Base-by-base conservation (phyloP, 2,888 invertebrate species). In the Smittia sp. region DNA sequence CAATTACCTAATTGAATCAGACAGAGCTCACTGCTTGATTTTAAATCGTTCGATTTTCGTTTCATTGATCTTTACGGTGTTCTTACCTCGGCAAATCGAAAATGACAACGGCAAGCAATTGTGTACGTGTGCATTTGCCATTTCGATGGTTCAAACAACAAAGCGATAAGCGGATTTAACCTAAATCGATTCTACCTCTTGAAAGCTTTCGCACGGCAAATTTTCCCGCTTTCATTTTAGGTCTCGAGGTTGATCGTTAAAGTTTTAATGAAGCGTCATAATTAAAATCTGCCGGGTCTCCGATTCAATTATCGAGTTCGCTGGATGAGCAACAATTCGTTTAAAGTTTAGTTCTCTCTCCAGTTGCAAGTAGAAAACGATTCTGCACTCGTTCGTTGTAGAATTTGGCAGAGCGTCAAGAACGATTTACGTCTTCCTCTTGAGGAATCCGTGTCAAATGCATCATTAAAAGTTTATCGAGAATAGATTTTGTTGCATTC, bases 331-430 rank as follows among this genome's bases (percentile, higher is more conserved):
- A 52, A 52, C 52, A 52, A 52, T 52, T 52, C 32, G 32, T 32
- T 32, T 32, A 32, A 32, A 32, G 32, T 32, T 32, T 32, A 32
- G 32, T 32, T 32, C 32, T 32, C 32, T 32, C 4, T 9, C 9
- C 4, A 9, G 3, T 32, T 32, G 9, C 4, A 32, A 32, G 32
- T 32, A 9, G 9, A 32, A 32, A 32, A 32, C 32, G 9, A 32
- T 32, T 32, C 9, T 32, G 32, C 32, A 32, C n/a, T n/a, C n/a
- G n/a, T 32, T 32, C 9, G 9, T 32, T 32, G 32, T 6, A 32
- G 32, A 32, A 15, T 63, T 63, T 63, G 63, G 63, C 63, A 63
- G 27, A 63, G 15, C 18, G 13, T 63, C 63, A 63, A 63, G 7
- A 24, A 25, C 15, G 6, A 63, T 63, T 63, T 63, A 27, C 27